phyloP scores from a whole-genome alignment of 2,113 vertebrate species.

The Falco punctatus region DNA sequence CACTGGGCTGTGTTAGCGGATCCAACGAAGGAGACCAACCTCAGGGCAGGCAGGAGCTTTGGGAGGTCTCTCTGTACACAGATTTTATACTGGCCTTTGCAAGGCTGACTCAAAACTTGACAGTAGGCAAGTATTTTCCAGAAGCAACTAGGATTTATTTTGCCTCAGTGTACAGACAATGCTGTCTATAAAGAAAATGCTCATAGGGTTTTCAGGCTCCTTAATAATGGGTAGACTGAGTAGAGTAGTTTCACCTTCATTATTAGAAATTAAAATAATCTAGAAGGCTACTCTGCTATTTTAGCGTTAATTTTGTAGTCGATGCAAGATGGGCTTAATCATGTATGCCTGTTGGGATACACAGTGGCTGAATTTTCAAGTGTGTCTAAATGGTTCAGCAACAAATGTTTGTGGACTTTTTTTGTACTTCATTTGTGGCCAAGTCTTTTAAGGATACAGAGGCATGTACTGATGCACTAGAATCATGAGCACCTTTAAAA shows the following conservation, averaged over 20 bases:
- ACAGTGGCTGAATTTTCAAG: neutral
- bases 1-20: neutral
- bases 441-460: neutral
- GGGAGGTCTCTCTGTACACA: neutral
- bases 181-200: neutral
- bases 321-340: neutral
- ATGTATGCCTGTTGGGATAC: neutral
- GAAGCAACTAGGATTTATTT: neutral
- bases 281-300: conserved; percentile 26
- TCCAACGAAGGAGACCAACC: neutral
- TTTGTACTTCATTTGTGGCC: neutral
- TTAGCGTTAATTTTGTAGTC: neutral
- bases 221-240: neutral
- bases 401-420: neutral
- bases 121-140: neutral
- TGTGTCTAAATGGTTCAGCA: conserved; percentile 22
- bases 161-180: neutral
- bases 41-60: neutral
- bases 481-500: neutral
- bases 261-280: neutral
- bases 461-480: neutral
- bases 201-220: neutral
- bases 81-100: neutral
- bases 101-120: neutral
- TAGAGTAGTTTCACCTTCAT: neutral